Conservation (phyloP, 2,797 vertebrate species). For the Neosilurus mollespiculum region DNA sequence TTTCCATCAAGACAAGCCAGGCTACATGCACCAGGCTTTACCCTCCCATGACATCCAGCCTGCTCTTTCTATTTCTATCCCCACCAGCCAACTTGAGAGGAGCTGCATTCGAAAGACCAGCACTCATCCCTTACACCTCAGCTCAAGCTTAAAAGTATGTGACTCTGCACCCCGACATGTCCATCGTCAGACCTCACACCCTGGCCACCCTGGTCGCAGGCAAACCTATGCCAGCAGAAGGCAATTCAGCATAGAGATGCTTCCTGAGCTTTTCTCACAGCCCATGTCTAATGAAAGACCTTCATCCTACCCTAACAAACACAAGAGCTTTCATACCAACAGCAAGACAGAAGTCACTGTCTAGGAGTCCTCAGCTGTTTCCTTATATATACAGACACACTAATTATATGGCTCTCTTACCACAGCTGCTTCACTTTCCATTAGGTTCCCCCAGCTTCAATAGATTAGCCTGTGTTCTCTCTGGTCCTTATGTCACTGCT, state of each 20-base stretch:
- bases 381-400: background rate
- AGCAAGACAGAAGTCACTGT: constrained; percentile 95
- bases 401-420: background rate
- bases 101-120: constrained; percentile 73
- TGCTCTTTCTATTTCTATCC: constrained; percentile 77
- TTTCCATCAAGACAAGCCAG: constrained; percentile 70
- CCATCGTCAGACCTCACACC: constrained; percentile 71
- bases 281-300: constrained; percentile 62
- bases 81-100: constrained; percentile 71
- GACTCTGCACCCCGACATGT: constrained; percentile 64
- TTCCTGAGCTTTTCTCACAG: constrained; percentile 75
- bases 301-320: constrained; percentile 68
- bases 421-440: background rate
- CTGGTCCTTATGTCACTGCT: constrained; percentile 16
- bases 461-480: constrained; percentile 30
- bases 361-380: constrained; percentile 58
- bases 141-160: constrained; percentile 73
- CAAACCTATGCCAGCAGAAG: constrained; percentile 70
- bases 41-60: constrained; percentile 67
- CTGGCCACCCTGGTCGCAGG: constrained; percentile 63
- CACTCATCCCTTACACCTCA: constrained; percentile 67
- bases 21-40: constrained; percentile 61
- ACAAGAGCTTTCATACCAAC: constrained; percentile 85
- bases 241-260: constrained; percentile 82
- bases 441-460: constrained; percentile 1